Percentiles rank a stretch among this genome's conserved stretches.
phyloP scores from a whole-genome alignment of 2,113 vertebrate species.

The Phocoena phocoena region DNA sequence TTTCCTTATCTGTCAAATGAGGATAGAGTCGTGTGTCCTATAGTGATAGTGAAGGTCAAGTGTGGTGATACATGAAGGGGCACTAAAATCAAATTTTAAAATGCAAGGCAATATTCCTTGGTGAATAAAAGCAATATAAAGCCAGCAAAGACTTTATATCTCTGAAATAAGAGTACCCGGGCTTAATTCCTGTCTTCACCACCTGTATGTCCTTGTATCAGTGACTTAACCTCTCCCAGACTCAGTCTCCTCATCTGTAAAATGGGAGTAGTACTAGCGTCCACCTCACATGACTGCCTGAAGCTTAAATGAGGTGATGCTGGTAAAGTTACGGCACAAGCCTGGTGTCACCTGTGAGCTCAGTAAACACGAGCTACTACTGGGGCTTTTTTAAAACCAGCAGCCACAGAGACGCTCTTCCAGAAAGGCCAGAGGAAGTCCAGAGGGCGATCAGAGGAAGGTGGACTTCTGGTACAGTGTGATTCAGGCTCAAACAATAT shows the following conservation, averaged over 20 bases:
- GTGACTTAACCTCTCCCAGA: neutral
- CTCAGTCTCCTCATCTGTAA: neutral
- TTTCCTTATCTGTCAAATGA: neutral
- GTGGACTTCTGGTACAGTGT: neutral
- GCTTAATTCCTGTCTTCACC: neutral
- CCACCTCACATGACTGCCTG: rapidly evolving
- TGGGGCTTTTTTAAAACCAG: neutral
- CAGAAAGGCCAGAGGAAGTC: neutral
- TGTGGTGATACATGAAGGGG: neutral
- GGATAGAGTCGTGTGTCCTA: neutral
- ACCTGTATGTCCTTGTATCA: neutral
- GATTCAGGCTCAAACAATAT: neutral
- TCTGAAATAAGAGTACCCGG: neutral
- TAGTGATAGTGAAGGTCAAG: neutral
- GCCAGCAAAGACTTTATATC: neutral
- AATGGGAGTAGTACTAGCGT: neutral
- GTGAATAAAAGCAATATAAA: neutral
- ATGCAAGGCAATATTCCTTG: neutral
- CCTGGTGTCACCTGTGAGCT: neutral
- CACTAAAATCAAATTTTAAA: neutral
- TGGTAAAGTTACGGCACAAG: rapidly evolving
- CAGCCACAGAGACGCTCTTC: neutral
- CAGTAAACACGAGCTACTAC: neutral
- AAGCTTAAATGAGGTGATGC: neutral
- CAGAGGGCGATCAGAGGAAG: neutral